Evolutionary conservation across 2,888 invertebrate genomes (phyloP).

Genomic region (Choreutis nemorana): DNA sequence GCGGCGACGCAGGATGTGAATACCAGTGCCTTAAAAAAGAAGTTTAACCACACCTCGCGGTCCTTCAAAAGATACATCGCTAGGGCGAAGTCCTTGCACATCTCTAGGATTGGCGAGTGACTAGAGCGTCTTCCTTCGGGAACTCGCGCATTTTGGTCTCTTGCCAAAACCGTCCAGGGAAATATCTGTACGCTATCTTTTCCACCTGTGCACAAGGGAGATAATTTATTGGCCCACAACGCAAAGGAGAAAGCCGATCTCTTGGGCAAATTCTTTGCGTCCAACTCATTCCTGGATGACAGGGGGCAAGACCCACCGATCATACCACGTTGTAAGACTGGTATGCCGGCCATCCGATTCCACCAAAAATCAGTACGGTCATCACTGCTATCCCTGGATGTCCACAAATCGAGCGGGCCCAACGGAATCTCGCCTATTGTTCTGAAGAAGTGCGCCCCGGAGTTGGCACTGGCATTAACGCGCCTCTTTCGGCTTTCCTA

Average conservation of each 20-base stretch:
- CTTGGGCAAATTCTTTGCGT: slow-evolving; percentile 5
- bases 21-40: slow-evolving; percentile 3
- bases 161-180: slow-evolving; percentile 7
- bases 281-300: not conserved
- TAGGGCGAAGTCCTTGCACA: slow-evolving; percentile 6
- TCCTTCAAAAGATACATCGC: slow-evolving; percentile 7
- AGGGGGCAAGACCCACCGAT: not conserved
- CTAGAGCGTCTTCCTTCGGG: slow-evolving; percentile 6
- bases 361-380: no score
- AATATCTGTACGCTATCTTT: slow-evolving; percentile 6
- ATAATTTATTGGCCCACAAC: no score
- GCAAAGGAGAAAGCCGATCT: slow-evolving; percentile 7
- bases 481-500: not conserved
- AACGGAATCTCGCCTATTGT: not conserved
- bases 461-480: not conserved
- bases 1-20: no score
- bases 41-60: slow-evolving; percentile 5
- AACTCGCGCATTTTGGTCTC: slow-evolving; percentile 8
- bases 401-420: not conserved
- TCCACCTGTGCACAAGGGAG: no score
- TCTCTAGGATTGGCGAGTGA: slow-evolving; percentile 5
- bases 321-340: not conserved
- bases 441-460: no score
- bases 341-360: not conserved
- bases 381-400: no score